phyloP scores from a whole-genome alignment of 2,113 vertebrate species.

The Paradisaea rubra region DNA sequence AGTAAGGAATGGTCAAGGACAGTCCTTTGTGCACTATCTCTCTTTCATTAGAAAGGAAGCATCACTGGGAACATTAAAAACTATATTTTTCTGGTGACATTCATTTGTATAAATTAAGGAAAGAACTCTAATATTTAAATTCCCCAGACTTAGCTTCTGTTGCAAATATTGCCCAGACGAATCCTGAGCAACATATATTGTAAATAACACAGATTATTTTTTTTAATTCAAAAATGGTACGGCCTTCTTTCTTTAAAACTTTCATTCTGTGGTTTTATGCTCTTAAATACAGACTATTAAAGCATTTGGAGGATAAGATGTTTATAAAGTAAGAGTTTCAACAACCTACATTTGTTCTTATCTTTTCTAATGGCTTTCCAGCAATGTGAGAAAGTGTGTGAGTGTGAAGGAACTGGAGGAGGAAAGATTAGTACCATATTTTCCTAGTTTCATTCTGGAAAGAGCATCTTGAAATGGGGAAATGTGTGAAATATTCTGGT shows the following conservation, averaged over 20 bases:
- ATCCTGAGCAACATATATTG: not conserved
- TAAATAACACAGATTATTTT: not conserved
- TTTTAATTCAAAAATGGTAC: fast-evolving
- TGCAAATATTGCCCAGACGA: not conserved
- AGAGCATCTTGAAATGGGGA: not conserved
- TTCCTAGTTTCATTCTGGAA: not conserved
- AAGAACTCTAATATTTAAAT: not conserved
- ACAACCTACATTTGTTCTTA: not conserved
- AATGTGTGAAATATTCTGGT: not conserved
- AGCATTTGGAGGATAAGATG: not conserved
- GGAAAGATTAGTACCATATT: not conserved
- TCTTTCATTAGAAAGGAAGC: not conserved
- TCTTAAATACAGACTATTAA: not conserved
- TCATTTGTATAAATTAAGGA: not conserved
- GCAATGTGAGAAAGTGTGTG: not conserved
- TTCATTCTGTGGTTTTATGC: not conserved
- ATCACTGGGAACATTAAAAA: not conserved
- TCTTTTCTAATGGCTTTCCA: not conserved
- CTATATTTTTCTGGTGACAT: not conserved
- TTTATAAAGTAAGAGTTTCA: not conserved
- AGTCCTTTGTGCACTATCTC: not conserved
- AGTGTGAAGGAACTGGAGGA: not conserved
- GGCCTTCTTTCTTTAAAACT: not conserved
- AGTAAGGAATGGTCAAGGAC: not conserved
- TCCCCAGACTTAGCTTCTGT: not conserved